Base-by-base conservation (phyloP, 2,888 invertebrate genomes). In the Cosmorhoe ocellata region DNA sequence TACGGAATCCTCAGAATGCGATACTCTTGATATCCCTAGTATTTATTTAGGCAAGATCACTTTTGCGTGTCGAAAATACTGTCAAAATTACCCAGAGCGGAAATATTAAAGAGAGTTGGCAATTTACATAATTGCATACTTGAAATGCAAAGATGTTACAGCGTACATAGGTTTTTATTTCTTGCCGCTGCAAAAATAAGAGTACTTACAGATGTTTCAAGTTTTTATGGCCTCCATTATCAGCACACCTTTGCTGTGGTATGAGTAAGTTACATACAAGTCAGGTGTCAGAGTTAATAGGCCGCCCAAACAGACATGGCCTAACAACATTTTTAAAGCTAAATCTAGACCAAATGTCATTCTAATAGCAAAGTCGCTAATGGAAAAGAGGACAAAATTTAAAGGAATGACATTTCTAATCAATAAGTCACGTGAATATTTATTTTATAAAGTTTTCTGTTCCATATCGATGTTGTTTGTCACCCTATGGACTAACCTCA, bases 61-160 rank as follows among this genome's bases (percentile, higher is more conserved):
- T 69, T 76, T 83, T 81, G 85, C 87, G 85, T 88, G 89, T 76
- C 75, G 79, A 80, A 87, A 87, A 24, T 24, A 24, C 24, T 7
- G 24, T 24, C 24, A 24, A 24, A 24, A 88, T 87, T 80, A 74
- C 75, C 57, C 64, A 61, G 61, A 66, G 66, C 59, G 63, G 71
- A 71, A 74, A 73, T 67, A 68, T 70, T 65, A 67, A n/a, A 59
- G 61, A 61, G 63, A 62, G 63, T 60, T 61, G 14, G 64, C 66
- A 69, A 69, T 76, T 76, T 72, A 51, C 64, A 64, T 70, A 69
- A 76, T 69, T 66, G 73, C 68, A 56, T 59, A 45, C 59, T 61
- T 66, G 61, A 67, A 68, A 71, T 75, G 69, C 58, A 69, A 73
- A n/a, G n/a, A 74, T 74, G 64, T 46, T 47, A 60, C n/a, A n/a